phyloP scores from a whole-genome alignment of 2,797 vertebrate species.

The Brachyrhaphis roseni region DNA sequence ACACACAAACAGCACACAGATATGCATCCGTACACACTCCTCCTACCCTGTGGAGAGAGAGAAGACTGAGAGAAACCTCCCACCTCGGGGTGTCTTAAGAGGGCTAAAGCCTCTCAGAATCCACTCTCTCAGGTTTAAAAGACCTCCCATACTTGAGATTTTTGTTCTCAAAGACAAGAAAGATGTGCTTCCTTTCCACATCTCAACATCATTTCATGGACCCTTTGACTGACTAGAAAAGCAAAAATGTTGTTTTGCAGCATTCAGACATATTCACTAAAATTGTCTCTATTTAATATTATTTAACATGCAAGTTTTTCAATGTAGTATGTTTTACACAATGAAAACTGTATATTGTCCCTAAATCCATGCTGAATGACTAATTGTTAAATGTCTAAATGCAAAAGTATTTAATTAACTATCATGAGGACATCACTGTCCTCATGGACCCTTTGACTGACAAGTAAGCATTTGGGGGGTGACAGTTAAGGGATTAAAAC shows the following conservation, averaged over 20 bases:
- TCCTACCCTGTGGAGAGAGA: conserved; percentile 34
- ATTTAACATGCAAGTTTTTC: not conserved
- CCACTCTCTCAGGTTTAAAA: conserved; percentile 50
- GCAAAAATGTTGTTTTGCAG: not conserved
- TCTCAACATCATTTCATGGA: conserved; percentile 14
- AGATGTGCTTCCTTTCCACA: conserved; percentile 5
- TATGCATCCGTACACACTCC: conserved; percentile 16
- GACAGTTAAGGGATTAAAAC: not conserved
- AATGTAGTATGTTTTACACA: not conserved
- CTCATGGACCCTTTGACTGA: not conserved
- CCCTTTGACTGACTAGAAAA: conserved; percentile 6
- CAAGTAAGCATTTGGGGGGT: not conserved
- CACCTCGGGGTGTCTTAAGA: conserved; percentile 56
- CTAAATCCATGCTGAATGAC: too few relatives aligned
- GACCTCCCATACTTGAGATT: conserved; percentile 41
- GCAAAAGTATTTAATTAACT: not conserved
- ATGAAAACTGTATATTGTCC: not conserved
- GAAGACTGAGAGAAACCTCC: conserved; percentile 67
- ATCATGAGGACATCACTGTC: not conserved
- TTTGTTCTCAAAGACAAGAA: conserved; percentile 32
- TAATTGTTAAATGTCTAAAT: not conserved
- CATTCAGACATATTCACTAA: not conserved
- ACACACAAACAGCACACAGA: conserved; percentile 29
- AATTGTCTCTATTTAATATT: not conserved
- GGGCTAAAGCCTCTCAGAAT: conserved; percentile 59